Conservation (phyloP, 2,113 vertebrate genomes). For the Labeo rohita region DNA sequence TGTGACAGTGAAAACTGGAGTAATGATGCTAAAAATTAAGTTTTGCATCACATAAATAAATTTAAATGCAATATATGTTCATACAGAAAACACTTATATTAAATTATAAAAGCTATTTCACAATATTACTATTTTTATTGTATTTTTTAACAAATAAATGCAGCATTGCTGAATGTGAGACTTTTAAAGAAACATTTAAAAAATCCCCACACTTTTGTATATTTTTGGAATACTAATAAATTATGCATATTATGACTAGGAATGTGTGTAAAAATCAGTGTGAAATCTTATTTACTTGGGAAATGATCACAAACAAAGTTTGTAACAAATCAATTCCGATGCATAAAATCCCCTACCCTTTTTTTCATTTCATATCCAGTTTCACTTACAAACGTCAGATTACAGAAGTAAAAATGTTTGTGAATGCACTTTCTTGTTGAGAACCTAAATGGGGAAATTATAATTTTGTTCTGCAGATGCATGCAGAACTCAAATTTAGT, state of each 20-base stretch:
- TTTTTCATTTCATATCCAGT: background rate
- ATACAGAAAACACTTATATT: background rate
- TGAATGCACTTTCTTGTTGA: no score
- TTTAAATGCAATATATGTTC: no score
- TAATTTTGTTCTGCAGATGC: no score
- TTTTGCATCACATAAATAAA: no score
- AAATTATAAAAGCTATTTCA: background rate
- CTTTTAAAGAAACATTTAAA: background rate
- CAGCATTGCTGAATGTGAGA: background rate
- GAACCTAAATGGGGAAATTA: no score
- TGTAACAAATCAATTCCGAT: no score
- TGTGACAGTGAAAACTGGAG: no score
- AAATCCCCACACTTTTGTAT: background rate
- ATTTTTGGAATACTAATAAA: background rate
- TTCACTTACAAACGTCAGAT: background rate
- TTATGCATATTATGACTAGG: background rate
- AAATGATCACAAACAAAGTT: no score
- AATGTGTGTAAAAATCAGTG: background rate
- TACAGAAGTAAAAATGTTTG: background rate
- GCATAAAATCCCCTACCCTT: no score
- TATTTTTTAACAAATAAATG: background rate
- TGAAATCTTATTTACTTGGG: background rate
- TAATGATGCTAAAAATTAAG: no score
- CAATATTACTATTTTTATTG: background rate
- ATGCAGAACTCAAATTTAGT: background rate